Conservation (phyloP, 2,113 vertebrate genomes). For the Solea senegalensis region DNA sequence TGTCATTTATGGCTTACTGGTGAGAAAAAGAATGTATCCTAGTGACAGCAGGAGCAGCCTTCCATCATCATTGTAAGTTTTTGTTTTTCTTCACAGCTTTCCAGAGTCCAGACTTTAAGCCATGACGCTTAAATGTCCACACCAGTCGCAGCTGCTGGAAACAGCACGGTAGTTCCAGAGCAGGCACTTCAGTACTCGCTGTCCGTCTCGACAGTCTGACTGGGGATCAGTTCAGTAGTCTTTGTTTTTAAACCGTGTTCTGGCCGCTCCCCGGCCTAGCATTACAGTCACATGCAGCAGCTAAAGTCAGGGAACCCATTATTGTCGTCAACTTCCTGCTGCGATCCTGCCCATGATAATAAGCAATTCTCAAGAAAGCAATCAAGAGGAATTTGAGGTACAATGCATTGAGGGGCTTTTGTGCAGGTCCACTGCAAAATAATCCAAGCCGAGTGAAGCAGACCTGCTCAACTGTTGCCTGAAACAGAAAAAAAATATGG, state of each 20-base stretch:
- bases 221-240: constrained; percentile 39
- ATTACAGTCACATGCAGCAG: constrained; percentile 24
- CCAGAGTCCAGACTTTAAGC: constrained; percentile 46
- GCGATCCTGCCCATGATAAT: not conserved
- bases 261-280: not conserved
- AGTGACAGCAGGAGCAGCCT: constrained; percentile 40
- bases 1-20: constrained; percentile 71
- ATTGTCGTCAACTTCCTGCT: not conserved
- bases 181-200: constrained; percentile 74
- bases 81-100: constrained; percentile 57
- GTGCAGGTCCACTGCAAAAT: constrained; percentile 3
- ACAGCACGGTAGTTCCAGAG: constrained; percentile 53
- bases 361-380: not conserved
- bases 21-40: constrained; percentile 46
- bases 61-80: constrained; percentile 5
- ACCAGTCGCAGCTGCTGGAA: constrained; percentile 46
- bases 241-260: not conserved
- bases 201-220: constrained; percentile 31
- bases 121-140: constrained; percentile 28
- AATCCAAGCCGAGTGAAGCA: not conserved
- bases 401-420: constrained; percentile 1
- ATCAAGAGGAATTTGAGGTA: constrained; percentile 17
- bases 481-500: not conserved
- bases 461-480: constrained; percentile 42
- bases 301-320: not conserved